Conservation (phyloP, 2,888 invertebrate genomes). For the Saturnia japonica region DNA sequence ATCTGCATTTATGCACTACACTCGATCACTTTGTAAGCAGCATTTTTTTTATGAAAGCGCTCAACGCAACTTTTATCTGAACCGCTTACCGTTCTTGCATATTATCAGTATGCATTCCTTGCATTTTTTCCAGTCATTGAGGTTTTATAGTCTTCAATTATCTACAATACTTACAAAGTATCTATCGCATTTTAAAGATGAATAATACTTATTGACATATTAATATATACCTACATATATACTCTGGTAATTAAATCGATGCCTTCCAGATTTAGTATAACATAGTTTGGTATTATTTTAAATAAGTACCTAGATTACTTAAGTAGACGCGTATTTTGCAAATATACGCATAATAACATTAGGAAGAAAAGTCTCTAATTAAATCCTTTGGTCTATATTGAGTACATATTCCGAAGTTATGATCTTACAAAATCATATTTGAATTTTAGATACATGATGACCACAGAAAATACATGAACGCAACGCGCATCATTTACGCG, state of each 20-base stretch:
- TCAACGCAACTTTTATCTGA: background rate
- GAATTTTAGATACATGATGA: conserved; percentile 32
- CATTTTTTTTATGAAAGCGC: conserved; percentile 14
- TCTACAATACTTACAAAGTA: background rate
- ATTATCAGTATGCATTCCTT: background rate
- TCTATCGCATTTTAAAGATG: background rate
- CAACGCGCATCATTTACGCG: conserved; percentile 48
- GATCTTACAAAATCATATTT: background rate
- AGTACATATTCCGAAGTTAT: background rate
- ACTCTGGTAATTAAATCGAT: background rate
- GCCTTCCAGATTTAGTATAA: background rate
- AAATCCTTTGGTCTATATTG: background rate
- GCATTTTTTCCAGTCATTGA: background rate
- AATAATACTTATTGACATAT: background rate
- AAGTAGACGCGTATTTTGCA: no score
- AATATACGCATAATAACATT: no score
- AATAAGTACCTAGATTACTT: no score
- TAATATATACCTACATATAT: background rate
- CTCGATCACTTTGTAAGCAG: conserved; percentile 31
- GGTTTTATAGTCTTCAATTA: background rate
- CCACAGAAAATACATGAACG: conserved; percentile 36
- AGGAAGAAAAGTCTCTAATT: no score
- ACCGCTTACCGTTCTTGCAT: background rate
- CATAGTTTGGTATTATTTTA: background rate
- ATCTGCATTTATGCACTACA: conserved; percentile 44